Percentiles rank a stretch among this genome's conserved stretches.
Evolutionary conservation across 2,888 invertebrate genomes (phyloP).

Genomic region (Chalcis sispes): DNA sequence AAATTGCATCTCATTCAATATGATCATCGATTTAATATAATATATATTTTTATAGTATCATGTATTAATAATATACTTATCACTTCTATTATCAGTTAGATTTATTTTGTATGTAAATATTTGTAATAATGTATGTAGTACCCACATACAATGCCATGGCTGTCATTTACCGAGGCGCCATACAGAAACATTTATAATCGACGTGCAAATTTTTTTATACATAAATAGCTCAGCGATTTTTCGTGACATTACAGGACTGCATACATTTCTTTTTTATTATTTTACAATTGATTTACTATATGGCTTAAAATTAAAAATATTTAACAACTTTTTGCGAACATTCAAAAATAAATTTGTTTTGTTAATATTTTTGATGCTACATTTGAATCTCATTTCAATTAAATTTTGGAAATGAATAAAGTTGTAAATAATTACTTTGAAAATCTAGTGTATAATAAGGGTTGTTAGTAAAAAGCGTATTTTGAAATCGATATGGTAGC

Average conservation of each 20-base stretch:
- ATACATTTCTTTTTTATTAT: slow-evolving; percentile 22
- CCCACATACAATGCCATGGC: slow-evolving; percentile 50
- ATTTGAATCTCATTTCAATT: too few relatives aligned
- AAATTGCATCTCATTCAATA: slow-evolving; percentile 55
- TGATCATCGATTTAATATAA: slow-evolving; percentile 54
- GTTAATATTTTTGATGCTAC: not conserved
- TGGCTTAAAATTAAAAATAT: too few relatives aligned
- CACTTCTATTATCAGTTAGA: slow-evolving; percentile 54
- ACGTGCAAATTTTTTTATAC: slow-evolving; percentile 55
- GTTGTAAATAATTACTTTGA: too few relatives aligned
- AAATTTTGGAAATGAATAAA: too few relatives aligned
- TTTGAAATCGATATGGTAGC: too few relatives aligned
- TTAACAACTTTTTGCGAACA: too few relatives aligned
- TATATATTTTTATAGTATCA: slow-evolving; percentile 55
- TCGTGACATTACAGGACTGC: slow-evolving; percentile 45
- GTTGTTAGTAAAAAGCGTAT: too few relatives aligned
- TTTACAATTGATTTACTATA: slow-evolving; percentile 18
- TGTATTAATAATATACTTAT: slow-evolving; percentile 57
- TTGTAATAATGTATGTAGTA: slow-evolving; percentile 54
- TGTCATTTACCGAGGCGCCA: slow-evolving; percentile 45
- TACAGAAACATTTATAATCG: slow-evolving; percentile 57
- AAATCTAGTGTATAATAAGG: too few relatives aligned
- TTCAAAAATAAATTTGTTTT: not conserved
- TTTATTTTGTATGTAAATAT: slow-evolving; percentile 58
- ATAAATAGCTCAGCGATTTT: slow-evolving; percentile 55